These are phyloP conservation scores for Acomys russatus DNA, from an alignment of 2,797 vertebrate genomes.

Conservation along the genomic window DNA sequence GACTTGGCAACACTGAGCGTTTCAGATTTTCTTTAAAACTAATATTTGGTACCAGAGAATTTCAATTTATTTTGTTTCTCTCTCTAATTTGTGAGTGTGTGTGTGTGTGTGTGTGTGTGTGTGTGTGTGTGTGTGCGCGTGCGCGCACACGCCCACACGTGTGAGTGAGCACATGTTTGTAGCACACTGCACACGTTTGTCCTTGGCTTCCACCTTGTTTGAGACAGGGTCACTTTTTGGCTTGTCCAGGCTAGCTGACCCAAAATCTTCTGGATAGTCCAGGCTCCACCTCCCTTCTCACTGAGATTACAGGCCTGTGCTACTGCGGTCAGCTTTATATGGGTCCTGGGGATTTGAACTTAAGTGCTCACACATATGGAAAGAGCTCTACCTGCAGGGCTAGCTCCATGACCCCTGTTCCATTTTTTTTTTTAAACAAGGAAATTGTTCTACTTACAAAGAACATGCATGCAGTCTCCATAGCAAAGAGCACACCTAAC, in stretches of 20 bases:
- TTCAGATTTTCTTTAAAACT: not conserved
- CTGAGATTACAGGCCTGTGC: not conserved
- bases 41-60: not conserved
- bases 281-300: not conserved
- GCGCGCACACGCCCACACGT: too few relatives aligned
- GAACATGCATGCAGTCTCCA: not conserved
- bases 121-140: too few relatives aligned
- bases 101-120: not conserved
- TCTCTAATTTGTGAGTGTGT: not conserved
- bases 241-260: not conserved
- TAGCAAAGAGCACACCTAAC: not conserved
- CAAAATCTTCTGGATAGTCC: too few relatives aligned
- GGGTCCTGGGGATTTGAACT: not conserved
- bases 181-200: not conserved
- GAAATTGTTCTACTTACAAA: not conserved
- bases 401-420: not conserved
- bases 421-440: not conserved
- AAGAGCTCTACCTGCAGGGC: not conserved
- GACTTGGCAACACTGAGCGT: not conserved
- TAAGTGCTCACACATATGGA: not conserved
- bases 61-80: not conserved
- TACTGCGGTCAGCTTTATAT: not conserved
- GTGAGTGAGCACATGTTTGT: not conserved
- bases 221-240: not conserved
- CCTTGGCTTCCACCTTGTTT: not conserved